Base-by-base conservation (phyloP, 2,113 vertebrate species). In the Craseonycteris thonglongyai region DNA sequence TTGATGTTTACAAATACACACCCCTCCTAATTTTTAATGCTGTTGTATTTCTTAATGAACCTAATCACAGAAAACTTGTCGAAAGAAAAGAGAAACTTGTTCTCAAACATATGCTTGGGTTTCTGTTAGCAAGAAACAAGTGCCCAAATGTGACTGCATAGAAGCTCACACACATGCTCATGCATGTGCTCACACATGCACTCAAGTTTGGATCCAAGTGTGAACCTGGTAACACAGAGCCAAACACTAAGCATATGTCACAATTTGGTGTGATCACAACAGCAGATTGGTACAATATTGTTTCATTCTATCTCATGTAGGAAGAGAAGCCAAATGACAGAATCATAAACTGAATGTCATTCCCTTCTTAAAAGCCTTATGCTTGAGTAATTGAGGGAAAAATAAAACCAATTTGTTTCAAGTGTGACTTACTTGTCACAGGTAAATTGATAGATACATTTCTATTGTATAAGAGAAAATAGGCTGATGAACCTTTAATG, bases 31-130 rank as follows among this genome's bases (percentile, higher is more conserved):
- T 90, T 95, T 84, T 84, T 96, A 96, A 95, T 95, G 45, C 80
- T 76, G n/a, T 49, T 94, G 7, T 93, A 51, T 88, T 84, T 89
- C 66, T 95, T 96, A 93, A 93, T 94, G 28, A 65, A 90, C 85
- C 71, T 92, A 81, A 90, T 93, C 92, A 96, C 88, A 95, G 81
- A 93, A 93, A 96, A 95, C 84, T 45, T 96, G 90, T 93, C 95
- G 79, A 49, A 91, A 91, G 72, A 93, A 85, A 95, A 93, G 51
- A 56, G 68, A 93, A 93, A 47, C 76, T 84, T n/a, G 33, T 45
- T 92, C 76, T 96, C 47, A 54, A 92, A 84, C 96, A 96, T 94
- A 96, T 95, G 95, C 56, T 94, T 89, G 82, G 26, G 92, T 96
- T 95, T 96, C 95, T 95, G 93, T 94, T 84, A 94, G 69, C 76